phyloP scores from a whole-genome alignment of 2,113 vertebrate genomes.

The Sylvietta virens region DNA sequence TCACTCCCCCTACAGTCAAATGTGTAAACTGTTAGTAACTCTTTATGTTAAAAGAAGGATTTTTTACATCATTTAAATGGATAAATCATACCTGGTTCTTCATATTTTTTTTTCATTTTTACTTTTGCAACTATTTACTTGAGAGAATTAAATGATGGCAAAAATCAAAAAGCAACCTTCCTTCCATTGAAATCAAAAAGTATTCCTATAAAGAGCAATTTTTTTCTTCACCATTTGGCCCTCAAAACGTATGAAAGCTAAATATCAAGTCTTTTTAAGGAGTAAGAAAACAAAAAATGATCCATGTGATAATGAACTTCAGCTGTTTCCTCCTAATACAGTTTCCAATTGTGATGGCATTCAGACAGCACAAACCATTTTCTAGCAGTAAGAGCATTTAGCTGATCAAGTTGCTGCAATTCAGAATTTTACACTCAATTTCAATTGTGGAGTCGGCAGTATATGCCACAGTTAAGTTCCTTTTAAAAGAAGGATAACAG shows the following conservation, averaged over 20 bases:
- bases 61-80: slow-evolving; percentile 5
- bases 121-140: neutral
- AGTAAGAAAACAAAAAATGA: neutral
- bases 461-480: neutral
- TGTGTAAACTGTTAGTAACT: slow-evolving; percentile 62
- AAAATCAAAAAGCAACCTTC: neutral
- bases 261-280: neutral
- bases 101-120: neutral
- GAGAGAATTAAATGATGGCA: neutral
- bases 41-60: slow-evolving; percentile 5
- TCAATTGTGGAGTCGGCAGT: neutral
- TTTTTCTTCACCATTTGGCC: neutral
- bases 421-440: slow-evolving; percentile 7
- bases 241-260: neutral
- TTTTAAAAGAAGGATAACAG: neutral
- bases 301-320: neutral
- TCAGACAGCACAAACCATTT: neutral
- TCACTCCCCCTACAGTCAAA: slow-evolving; percentile 73
- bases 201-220: neutral
- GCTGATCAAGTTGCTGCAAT: neutral
- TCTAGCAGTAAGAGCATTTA: neutral
- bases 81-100: neutral
- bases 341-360: neutral
- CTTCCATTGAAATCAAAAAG: neutral
- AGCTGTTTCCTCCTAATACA: neutral